phyloP scores from a whole-genome alignment of 2,113 vertebrate species.

The Pluvianellus socialis region DNA sequence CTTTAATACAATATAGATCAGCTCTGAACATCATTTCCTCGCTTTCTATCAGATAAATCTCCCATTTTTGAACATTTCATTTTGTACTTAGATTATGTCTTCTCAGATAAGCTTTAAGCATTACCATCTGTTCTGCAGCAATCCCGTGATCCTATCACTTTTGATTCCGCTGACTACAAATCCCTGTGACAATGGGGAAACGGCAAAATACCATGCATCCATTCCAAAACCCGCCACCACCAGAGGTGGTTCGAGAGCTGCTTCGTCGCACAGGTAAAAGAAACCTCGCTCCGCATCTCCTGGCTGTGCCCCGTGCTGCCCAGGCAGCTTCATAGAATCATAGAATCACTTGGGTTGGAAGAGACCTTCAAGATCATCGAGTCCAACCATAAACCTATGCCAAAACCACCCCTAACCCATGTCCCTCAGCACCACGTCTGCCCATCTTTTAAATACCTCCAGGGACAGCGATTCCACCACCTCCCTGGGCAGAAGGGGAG shows the following conservation, averaged over 20 bases:
- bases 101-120: slow-evolving; percentile 57
- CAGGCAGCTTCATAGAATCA: not conserved
- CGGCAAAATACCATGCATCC: not conserved
- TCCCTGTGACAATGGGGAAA: slow-evolving; percentile 12
- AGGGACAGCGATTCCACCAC: too few relatives aligned
- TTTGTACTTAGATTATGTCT: slow-evolving; percentile 59
- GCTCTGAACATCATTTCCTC: slow-evolving; percentile 2
- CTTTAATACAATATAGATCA: slow-evolving; percentile 43
- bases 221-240: not conserved
- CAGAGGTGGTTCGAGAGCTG: not conserved
- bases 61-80: slow-evolving; percentile 54
- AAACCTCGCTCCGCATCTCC: not conserved
- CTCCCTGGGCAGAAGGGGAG: too few relatives aligned
- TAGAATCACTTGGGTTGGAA: too few relatives aligned
- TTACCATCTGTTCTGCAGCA: slow-evolving; percentile 60
- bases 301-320: not conserved
- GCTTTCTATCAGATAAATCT: slow-evolving; percentile 44
- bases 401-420: too few relatives aligned
- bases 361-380: too few relatives aligned
- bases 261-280: not conserved
- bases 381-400: too few relatives aligned
- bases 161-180: slow-evolving; percentile 12
- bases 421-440: too few relatives aligned
- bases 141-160: slow-evolving; percentile 52
- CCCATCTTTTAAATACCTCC: too few relatives aligned